These are phyloP conservation scores for Ormyrus nitidulus DNA, from an alignment of 2,888 invertebrate genomes.

Conservation along the genomic window DNA sequence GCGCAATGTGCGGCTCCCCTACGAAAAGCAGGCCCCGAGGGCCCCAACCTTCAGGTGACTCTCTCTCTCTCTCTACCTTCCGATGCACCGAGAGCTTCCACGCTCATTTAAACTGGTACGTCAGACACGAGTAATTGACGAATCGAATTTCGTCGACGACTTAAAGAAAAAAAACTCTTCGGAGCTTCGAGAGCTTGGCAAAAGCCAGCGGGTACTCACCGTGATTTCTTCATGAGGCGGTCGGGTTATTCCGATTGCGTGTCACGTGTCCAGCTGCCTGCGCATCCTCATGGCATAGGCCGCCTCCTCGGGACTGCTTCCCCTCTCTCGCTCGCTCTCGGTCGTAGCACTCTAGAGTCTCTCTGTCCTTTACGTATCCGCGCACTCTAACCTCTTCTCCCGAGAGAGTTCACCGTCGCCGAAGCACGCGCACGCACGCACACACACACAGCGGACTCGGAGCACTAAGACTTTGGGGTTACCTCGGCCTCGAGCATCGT, in stretches of 20 bases:
- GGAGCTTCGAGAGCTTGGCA: not conserved
- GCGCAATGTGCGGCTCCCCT: slow-evolving; percentile 4
- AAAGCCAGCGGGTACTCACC: slow-evolving; percentile 36
- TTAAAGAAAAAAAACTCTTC: too few relatives aligned
- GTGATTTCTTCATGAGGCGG: slow-evolving; percentile 55
- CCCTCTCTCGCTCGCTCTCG: slow-evolving; percentile 10
- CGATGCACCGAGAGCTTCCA: too few relatives aligned
- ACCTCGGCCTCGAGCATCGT: too few relatives aligned
- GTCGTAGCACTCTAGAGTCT: too few relatives aligned
- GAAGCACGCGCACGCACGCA: too few relatives aligned
- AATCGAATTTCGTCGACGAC: not conserved
- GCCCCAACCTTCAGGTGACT: slow-evolving; percentile 44
- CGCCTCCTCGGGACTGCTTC: slow-evolving; percentile 29
- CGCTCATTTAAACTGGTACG: not conserved
- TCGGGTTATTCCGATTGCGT: slow-evolving; percentile 15
- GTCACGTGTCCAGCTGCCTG: slow-evolving; percentile 55
- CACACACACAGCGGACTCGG: too few relatives aligned
- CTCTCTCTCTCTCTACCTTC: not conserved
- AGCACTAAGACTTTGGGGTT: too few relatives aligned
- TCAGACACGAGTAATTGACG: not conserved
- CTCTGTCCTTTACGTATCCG: not conserved
- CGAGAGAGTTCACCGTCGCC: too few relatives aligned
- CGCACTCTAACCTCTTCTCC: not conserved
- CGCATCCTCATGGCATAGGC: slow-evolving; percentile 53
- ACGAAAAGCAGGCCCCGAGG: not conserved